phyloP scores from a whole-genome alignment of 1,140 invertebrate species.

The Drosophila insularis region DNA sequence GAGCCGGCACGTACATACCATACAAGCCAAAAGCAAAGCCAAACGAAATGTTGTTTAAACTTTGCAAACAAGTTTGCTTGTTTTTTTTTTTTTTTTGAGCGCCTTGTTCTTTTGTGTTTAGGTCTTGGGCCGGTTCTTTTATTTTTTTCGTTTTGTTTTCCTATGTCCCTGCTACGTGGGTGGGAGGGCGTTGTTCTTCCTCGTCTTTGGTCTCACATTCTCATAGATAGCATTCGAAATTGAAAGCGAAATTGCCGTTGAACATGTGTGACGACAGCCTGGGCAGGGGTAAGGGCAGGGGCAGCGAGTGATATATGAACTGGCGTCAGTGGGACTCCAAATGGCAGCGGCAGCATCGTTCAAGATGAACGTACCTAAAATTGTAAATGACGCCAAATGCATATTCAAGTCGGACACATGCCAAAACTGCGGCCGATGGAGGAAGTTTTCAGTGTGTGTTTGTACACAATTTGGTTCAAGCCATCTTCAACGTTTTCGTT shows the following conservation, averaged over 20 bases:
- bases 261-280: slow-evolving; percentile 74
- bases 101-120: slow-evolving; percentile 43
- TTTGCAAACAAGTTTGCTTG: slow-evolving; percentile 79
- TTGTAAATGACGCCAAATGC: slow-evolving; percentile 66
- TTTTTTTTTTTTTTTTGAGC: slow-evolving; percentile 36
- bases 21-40: slow-evolving; percentile 37
- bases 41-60: slow-evolving; percentile 78
- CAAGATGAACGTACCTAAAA: slow-evolving; percentile 42
- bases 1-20: slow-evolving; percentile 54
- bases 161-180: slow-evolving; percentile 40
- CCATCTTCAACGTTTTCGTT: slow-evolving; percentile 8
- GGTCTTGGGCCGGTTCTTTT: slow-evolving; percentile 36
- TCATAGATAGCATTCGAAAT: slow-evolving; percentile 79
- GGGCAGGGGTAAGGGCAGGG: neutral
- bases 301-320: slow-evolving; percentile 71
- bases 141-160: slow-evolving; percentile 23
- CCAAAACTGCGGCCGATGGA: slow-evolving; percentile 44
- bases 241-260: slow-evolving; percentile 77
- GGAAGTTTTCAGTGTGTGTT: slow-evolving; percentile 37
- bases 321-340: slow-evolving; percentile 50
- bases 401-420: slow-evolving; percentile 62
- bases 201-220: slow-evolving; percentile 47
- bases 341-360: slow-evolving; percentile 45
- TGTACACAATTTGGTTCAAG: slow-evolving; percentile 21
- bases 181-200: neutral